Evolutionary conservation across 2,797 vertebrate species (phyloP).

Genomic region (Pterois miles): DNA sequence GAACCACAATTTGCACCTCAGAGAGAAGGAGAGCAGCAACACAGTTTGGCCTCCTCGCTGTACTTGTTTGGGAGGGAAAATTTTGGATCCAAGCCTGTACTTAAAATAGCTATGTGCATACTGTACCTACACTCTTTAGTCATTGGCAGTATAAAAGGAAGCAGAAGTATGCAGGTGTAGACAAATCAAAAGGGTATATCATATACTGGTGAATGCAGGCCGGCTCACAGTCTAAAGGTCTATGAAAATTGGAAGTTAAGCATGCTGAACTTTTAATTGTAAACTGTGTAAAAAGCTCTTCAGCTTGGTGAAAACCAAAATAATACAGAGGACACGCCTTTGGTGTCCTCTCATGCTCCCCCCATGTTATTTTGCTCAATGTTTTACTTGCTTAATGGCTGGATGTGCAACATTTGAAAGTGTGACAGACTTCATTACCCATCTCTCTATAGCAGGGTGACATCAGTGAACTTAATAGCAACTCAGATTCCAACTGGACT

Average conservation of each 20-base stretch:
- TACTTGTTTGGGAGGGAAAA: constrained; percentile 23
- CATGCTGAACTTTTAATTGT: constrained; percentile 11
- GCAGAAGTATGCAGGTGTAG: constrained; percentile 25
- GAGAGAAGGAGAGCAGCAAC: constrained; percentile 21
- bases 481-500: neutral
- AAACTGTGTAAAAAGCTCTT: neutral
- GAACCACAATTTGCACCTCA: constrained; percentile 14
- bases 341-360: neutral
- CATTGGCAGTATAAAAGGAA: constrained; percentile 41
- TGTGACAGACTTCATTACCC: neutral
- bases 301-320: neutral
- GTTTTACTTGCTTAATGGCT: neutral
- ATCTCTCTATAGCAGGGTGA: neutral
- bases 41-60: constrained; percentile 31
- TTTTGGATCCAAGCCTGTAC: constrained; percentile 38
- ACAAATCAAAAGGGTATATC: neutral
- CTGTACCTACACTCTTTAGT: constrained; percentile 56
- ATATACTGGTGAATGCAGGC: neutral
- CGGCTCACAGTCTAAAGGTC: neutral
- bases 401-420: neutral
- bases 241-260: neutral
- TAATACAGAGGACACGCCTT: neutral
- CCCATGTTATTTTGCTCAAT: neutral
- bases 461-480: neutral
- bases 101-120: constrained; percentile 44